phyloP scores from a whole-genome alignment of 2,113 vertebrate genomes.

The Chlorodrepanis virens region DNA sequence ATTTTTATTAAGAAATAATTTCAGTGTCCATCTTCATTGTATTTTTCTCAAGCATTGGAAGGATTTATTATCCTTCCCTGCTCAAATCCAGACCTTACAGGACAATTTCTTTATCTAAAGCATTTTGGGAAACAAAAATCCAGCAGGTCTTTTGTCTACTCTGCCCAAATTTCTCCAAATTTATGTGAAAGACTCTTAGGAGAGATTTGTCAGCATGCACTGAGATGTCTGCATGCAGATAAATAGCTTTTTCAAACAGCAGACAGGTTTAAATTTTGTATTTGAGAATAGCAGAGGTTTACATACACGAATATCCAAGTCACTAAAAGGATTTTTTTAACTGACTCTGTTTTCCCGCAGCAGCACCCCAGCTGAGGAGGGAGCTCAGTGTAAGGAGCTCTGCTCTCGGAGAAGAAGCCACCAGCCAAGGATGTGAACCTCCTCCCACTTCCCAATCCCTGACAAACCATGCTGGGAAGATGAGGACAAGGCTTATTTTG shows the following conservation, averaged over 20 bases:
- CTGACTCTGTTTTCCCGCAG: background rate
- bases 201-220: background rate
- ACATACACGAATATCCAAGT: background rate
- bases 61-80: background rate
- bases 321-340: background rate
- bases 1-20: background rate
- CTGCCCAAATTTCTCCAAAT: background rate
- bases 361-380: background rate
- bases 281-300: background rate
- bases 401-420: background rate
- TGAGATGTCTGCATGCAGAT: background rate
- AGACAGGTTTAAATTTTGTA: background rate
- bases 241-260: background rate
- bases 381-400: background rate
- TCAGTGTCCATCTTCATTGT: background rate
- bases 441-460: rapidly evolving
- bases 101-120: background rate
- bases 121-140: background rate
- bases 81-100: background rate
- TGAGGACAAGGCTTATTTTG: background rate
- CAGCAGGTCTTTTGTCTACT: background rate
- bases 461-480: rapidly evolving
- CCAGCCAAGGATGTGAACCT: background rate
- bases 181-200: background rate
- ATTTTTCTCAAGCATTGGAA: background rate